Base-by-base conservation (phyloP, 1,140 invertebrate genomes). In the Frieseomelitta varia region DNA sequence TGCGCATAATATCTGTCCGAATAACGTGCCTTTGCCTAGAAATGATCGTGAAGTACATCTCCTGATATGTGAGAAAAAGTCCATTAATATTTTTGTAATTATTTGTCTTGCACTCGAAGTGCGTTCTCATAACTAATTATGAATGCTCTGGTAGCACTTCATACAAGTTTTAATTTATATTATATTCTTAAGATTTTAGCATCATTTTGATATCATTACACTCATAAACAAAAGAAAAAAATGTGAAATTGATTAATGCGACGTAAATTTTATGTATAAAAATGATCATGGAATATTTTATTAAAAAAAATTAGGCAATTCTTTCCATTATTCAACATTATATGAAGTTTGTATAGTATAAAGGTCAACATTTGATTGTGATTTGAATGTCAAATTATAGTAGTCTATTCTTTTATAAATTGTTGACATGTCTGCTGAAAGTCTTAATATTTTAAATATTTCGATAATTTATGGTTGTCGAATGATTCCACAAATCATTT, bases 111-210 rank as follows among this genome's bases (percentile, higher is more conserved):
- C 69, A 65, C 74, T 81, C 12, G 34, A 68, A 65, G 71, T 75
- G 80, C 55, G 30, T 56, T 67, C 68, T 34, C 11, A 14, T 30
- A 34, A 53, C 27, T 55, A 73, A 80, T 30, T 21, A 53, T 21
- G 69, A 10, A 73, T 61, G 78, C 77, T 84, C 83, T 84, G 83
- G 83, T 56, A 84, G 78, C 84, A 56, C 65, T 83, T 63, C 47
- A 53, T 80, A 39, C 30, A 39, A 69, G 61, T 78, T n/a, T 78
- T 80, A 85, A 61, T 27, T 86, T 67, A 84, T 80, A 19, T 1
- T 84, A 84, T 53, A 67, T 68, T 56, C 21, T 63, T 74, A 81
- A 79, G 30, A 51, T 67, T 47, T 56, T 65, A 30, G 69, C 51
- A 63, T 39, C 15, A 12, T 51, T 24, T 47, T 55, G 8, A 17